These are phyloP conservation scores for Erpobdella octoculata DNA, from an alignment of 2,888 invertebrate genomes.

Conservation along the genomic window DNA sequence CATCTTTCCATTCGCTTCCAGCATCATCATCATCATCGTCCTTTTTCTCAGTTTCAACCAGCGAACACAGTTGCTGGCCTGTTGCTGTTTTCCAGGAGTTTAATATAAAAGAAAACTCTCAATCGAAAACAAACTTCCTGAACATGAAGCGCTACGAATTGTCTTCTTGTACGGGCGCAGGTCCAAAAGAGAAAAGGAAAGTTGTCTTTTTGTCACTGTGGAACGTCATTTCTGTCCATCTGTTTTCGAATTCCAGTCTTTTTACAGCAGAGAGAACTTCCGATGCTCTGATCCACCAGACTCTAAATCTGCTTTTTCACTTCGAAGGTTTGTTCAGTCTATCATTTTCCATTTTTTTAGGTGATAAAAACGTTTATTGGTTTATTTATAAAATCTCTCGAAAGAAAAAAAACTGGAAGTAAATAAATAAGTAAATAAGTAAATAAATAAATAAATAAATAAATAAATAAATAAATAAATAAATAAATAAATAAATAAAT, in stretches of 20 bases:
- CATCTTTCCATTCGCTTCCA: too few relatives aligned
- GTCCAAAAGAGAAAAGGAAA: neutral
- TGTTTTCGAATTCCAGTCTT: neutral
- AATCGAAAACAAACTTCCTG: too few relatives aligned
- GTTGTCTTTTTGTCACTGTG: slow-evolving; percentile 2
- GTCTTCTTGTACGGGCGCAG: neutral
- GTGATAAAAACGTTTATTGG: neutral
- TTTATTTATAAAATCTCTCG: neutral
- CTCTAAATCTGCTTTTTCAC: neutral
- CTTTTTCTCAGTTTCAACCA: neutral
- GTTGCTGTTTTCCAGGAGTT: neutral
- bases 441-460: too few relatives aligned
- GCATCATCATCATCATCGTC: slow-evolving; percentile 5
- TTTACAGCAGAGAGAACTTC: neutral
- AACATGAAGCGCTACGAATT: neutral
- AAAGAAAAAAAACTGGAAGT: too few relatives aligned
- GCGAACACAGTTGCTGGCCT: neutral
- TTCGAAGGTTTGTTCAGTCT: neutral
- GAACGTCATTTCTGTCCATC: slow-evolving; percentile 16
- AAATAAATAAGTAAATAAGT: too few relatives aligned
- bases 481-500: too few relatives aligned
- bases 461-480: too few relatives aligned
- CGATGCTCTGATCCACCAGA: too few relatives aligned
- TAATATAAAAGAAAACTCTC: too few relatives aligned
- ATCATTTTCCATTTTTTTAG: neutral